Conservation (phyloP, 2,888 invertebrate species). For the Incurvaria masculella region DNA sequence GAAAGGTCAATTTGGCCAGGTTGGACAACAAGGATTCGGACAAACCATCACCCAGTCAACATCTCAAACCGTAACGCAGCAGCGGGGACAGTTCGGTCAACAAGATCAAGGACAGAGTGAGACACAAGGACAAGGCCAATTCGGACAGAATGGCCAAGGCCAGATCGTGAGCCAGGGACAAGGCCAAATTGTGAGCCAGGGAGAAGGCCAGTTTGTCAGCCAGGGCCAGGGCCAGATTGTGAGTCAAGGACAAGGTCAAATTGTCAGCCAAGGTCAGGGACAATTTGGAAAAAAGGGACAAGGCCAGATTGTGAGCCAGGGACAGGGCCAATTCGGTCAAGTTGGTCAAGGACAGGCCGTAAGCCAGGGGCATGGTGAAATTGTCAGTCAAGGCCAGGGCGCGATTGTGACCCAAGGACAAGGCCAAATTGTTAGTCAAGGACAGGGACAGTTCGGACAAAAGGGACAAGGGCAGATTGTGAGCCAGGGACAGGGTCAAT, state of each 20-base stretch:
- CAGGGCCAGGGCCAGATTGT: slow-evolving; percentile 8
- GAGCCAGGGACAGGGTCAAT: slow-evolving; percentile 7
- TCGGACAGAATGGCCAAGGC: slow-evolving; percentile 8
- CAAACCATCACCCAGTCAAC: neutral
- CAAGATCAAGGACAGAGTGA: slow-evolving; percentile 7
- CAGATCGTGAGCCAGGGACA: slow-evolving; percentile 6
- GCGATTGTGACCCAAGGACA: slow-evolving; percentile 6
- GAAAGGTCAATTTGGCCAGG: slow-evolving; percentile 1
- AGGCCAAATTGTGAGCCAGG: slow-evolving; percentile 1
- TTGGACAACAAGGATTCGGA: slow-evolving; percentile 6
- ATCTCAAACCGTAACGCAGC: slow-evolving; percentile 4
- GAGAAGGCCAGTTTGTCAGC: slow-evolving; percentile 4
- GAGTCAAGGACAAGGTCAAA: slow-evolving; percentile 12
- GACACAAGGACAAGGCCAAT: slow-evolving; percentile 2
- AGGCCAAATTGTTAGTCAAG: slow-evolving; percentile 7
- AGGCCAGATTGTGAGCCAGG: slow-evolving; percentile 1
- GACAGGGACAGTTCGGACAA: neutral
- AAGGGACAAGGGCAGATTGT: neutral
- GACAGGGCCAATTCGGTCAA: slow-evolving; percentile 5
- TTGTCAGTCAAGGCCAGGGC: slow-evolving; percentile 9
- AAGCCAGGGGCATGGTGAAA: slow-evolving; percentile 14
- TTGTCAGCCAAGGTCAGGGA: slow-evolving; percentile 10
- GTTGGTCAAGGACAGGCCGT: slow-evolving; percentile 9
- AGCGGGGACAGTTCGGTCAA: neutral
- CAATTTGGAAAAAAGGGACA: slow-evolving; percentile 6